phyloP scores from a whole-genome alignment of 64 coral and sea anemone species.

The Cladopsammia gracilis region DNA sequence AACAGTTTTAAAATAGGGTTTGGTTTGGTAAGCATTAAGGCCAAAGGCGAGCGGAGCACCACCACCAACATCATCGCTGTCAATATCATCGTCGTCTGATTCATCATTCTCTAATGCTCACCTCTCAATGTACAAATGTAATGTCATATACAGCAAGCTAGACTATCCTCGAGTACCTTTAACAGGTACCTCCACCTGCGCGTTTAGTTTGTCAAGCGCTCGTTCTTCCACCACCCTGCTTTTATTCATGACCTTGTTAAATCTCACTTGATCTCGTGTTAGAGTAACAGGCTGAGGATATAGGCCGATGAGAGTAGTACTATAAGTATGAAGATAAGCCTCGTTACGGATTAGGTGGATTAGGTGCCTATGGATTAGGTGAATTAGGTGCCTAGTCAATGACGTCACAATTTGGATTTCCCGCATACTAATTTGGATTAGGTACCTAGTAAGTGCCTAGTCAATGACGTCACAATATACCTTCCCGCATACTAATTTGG shows the following conservation, averaged over 20 bases:
- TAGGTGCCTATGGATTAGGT: too few species aligned
- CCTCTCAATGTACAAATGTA: slow-evolving; percentile 49
- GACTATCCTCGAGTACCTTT: slow-evolving; percentile 27
- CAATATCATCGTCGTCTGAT: neutral
- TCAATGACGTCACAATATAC: too few species aligned
- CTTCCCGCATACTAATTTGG: too few species aligned
- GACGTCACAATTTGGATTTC: too few species aligned
- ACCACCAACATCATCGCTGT: too few species aligned
- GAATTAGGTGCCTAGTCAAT: too few species aligned
- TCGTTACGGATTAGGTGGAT: too few species aligned
- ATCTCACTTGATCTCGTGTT: slow-evolving; percentile 6
- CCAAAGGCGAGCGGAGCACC: too few species aligned
- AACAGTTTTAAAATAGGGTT: too few species aligned
- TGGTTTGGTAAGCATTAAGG: neutral
- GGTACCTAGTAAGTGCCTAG: too few species aligned
- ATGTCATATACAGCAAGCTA: slow-evolving; percentile 60
- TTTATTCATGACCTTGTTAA: slow-evolving; percentile 30
- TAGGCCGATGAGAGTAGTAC: slow-evolving; percentile 27
- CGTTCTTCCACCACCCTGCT: neutral
- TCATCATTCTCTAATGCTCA: neutral
- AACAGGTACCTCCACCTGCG: neutral
- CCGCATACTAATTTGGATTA: too few species aligned
- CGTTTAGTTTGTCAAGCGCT: slow-evolving; percentile 2
- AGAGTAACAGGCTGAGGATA: slow-evolving; percentile 26
- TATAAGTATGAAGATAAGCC: too few species aligned